Conservation (phyloP, 2,888 invertebrate species). For the Nymphalis polychloros region DNA sequence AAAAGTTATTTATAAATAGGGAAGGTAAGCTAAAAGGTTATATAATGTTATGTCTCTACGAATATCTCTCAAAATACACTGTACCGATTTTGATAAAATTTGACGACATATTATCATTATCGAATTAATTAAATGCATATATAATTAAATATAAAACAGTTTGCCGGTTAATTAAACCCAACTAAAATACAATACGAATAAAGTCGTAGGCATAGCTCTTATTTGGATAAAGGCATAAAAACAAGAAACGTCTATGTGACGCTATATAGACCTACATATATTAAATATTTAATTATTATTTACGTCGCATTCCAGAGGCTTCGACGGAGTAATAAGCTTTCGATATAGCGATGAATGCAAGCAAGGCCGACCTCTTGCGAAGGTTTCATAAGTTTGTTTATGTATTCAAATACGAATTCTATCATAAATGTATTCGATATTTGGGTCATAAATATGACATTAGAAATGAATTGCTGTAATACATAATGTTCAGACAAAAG, state of each 20-base stretch:
- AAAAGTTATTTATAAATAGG: background rate
- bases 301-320: constrained; percentile 32
- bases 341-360: constrained; percentile 21
- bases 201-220: no score
- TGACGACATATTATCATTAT: background rate
- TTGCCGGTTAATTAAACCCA: no score
- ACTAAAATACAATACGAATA: no score
- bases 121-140: background rate
- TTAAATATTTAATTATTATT: constrained; percentile 18
- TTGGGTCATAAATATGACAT: background rate
- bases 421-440: background rate
- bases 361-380: constrained; percentile 33
- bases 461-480: background rate
- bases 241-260: background rate
- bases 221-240: background rate
- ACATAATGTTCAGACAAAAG: no score
- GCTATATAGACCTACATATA: constrained; percentile 5
- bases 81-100: background rate
- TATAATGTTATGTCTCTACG: no score
- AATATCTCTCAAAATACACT: no score
- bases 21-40: background rate
- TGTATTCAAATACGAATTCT: constrained; percentile 9
- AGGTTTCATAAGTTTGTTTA: constrained; percentile 25
- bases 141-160: no score
- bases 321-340: constrained; percentile 24